phyloP scores from a whole-genome alignment of 2,888 invertebrate species.

The Buathra laborator region DNA sequence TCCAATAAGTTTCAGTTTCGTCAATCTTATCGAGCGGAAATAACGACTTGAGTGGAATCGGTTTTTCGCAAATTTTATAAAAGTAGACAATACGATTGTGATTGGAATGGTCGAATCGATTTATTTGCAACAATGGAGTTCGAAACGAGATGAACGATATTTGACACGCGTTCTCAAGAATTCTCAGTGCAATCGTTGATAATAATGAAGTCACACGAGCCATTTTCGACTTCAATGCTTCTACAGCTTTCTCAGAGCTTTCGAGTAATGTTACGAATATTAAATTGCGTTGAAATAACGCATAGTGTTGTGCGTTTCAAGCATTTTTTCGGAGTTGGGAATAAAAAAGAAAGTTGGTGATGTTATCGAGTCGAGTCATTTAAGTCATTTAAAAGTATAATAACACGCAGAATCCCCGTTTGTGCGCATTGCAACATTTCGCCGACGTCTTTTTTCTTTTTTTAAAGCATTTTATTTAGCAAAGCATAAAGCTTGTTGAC shows the following conservation, averaged over 20 bases:
- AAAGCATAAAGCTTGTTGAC: conserved; percentile 21
- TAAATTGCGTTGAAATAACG: too few relatives aligned
- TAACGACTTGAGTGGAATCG: neutral
- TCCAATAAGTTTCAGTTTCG: neutral
- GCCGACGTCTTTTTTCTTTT: neutral
- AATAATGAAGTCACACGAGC: too few relatives aligned
- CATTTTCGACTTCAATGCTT: too few relatives aligned
- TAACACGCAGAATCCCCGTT: too few relatives aligned
- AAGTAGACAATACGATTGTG: neutral
- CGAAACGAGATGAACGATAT: neutral
- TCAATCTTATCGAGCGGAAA: neutral
- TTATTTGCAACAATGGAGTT: neutral
- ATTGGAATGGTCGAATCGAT: neutral
- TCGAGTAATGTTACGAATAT: too few relatives aligned
- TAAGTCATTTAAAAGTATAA: too few relatives aligned
- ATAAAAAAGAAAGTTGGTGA: too few relatives aligned
- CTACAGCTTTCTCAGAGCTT: too few relatives aligned
- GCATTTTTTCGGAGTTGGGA: too few relatives aligned
- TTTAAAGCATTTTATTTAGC: too few relatives aligned
- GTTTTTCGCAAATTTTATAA: neutral
- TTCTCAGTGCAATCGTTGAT: neutral
- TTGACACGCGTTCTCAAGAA: neutral
- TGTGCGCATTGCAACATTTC: neutral
- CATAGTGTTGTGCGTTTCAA: too few relatives aligned
- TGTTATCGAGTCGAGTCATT: too few relatives aligned